Conservation (phyloP, 2,113 vertebrate species). For the Python bivittatus region DNA sequence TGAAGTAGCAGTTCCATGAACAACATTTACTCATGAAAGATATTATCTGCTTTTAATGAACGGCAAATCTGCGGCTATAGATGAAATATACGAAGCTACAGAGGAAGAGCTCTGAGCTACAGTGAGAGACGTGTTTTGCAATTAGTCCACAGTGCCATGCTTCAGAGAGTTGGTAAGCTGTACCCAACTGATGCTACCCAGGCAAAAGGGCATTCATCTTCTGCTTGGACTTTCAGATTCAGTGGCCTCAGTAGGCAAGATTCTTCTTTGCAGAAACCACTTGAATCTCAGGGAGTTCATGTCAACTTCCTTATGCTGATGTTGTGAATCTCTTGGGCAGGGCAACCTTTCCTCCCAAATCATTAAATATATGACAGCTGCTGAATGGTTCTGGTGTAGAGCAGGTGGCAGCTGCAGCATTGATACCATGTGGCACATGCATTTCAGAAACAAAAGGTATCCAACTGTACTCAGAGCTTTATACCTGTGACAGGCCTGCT, state of each 20-base stretch:
- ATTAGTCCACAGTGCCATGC: constrained; percentile 33
- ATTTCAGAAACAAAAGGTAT: background rate
- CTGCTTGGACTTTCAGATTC: constrained; percentile 45
- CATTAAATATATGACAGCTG: constrained; percentile 53
- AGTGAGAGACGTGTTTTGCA: constrained; percentile 27
- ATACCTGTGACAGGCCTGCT: background rate
- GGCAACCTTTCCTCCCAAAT: constrained; percentile 27
- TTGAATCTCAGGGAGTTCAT: constrained; percentile 31
- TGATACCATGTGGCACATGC: constrained; percentile 8
- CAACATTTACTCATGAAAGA: constrained; percentile 41
- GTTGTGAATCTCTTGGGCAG: constrained; percentile 40
- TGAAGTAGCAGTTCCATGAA: constrained; percentile 60
- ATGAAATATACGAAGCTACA: constrained; percentile 34
- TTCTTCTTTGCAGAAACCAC: constrained; percentile 46
- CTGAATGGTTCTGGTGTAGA: constrained; percentile 21
- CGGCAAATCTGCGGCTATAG: constrained; percentile 53
- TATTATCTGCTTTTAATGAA: constrained; percentile 67
- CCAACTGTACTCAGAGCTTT: background rate
- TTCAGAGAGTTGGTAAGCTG: constrained; percentile 43
- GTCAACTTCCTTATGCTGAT: constrained; percentile 56
- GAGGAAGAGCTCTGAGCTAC: constrained; percentile 38
- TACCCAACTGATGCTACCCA: constrained; percentile 33
- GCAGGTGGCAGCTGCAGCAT: background rate
- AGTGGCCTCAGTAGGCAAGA: constrained; percentile 47
- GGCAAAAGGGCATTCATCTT: constrained; percentile 4